These are phyloP conservation scores for Idaea biselata DNA, from an alignment of 2,888 invertebrate species.

Conservation along the genomic window DNA sequence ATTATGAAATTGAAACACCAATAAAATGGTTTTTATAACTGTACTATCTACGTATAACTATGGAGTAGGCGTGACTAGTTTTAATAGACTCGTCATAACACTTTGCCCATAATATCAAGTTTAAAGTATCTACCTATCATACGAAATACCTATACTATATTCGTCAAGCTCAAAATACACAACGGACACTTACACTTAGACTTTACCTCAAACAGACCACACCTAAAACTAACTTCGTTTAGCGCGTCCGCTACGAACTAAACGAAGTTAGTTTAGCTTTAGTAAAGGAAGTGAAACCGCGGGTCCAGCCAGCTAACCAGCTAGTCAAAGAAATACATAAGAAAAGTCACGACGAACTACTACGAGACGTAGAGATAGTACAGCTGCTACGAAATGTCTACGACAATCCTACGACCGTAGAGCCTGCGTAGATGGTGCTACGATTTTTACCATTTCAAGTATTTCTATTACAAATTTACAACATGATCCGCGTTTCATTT, in stretches of 20 bases:
- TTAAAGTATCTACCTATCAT: neutral
- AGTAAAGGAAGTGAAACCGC: too few relatives aligned
- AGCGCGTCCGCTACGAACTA: too few relatives aligned
- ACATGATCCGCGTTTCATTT: too few relatives aligned
- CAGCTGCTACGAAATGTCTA: neutral
- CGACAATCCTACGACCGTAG: neutral
- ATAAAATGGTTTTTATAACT: slow-evolving; percentile 28
- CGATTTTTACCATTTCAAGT: neutral
- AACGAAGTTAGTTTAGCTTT: too few relatives aligned
- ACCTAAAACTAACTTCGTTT: too few relatives aligned
- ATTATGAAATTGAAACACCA: slow-evolving; percentile 19
- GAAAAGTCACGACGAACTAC: too few relatives aligned
- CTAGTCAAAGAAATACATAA: too few relatives aligned
- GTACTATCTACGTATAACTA: slow-evolving; percentile 22
- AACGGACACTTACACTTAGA: too few relatives aligned
- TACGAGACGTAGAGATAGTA: neutral
- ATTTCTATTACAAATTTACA: too few relatives aligned
- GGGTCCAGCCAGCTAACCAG: too few relatives aligned
- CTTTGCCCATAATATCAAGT: neutral
- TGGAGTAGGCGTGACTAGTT: slow-evolving; percentile 24
- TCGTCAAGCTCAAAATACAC: too few relatives aligned
- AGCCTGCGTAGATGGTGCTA: neutral
- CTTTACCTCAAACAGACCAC: too few relatives aligned
- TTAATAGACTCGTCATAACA: neutral
- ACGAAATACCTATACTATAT: neutral